phyloP scores from a whole-genome alignment of 1,140 invertebrate species.

The Drosophila obscura region DNA sequence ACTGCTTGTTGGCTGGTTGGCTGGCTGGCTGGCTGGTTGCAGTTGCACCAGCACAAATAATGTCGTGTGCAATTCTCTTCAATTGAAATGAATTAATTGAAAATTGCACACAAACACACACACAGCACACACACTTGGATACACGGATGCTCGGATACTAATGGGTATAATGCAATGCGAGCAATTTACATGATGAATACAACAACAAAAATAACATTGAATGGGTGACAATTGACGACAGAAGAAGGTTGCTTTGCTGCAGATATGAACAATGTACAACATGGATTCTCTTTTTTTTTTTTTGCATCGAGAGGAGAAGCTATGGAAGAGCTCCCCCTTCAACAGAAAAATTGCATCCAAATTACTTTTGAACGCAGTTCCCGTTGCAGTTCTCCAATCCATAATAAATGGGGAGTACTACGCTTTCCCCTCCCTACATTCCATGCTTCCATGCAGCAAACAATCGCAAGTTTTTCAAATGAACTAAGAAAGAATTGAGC shows the following conservation, averaged over 20 bases:
- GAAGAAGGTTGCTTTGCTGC: constrained; percentile 13
- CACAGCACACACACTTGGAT: constrained; percentile 3
- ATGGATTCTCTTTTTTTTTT: no score
- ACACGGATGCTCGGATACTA: not conserved
- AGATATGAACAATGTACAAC: not conserved
- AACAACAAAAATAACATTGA: constrained; percentile 48
- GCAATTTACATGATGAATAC: constrained; percentile 67
- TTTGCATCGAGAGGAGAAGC: no score
- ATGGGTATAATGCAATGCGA: constrained; percentile 39
- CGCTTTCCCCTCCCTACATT: no score
- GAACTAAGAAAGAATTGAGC: no score
- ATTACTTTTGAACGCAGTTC: no score
- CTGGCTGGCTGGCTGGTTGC: no score
- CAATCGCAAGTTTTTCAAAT: no score
- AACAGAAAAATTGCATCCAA: no score
- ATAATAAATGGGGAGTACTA: no score
- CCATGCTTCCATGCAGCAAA: no score
- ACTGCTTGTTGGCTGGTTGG: not conserved
- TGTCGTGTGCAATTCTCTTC: constrained; percentile 67
- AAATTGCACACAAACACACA: constrained; percentile 59
- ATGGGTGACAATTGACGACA: constrained; percentile 65
- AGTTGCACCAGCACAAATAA: constrained; percentile 19
- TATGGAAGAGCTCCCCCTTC: no score
- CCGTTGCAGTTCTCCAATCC: no score
- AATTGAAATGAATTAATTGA: constrained; percentile 76